Evolutionary conservation across 2,888 invertebrate species (phyloP), one percentile per base, ranked within the genome.

Genomic region (Spisula subtruncata): DNA sequence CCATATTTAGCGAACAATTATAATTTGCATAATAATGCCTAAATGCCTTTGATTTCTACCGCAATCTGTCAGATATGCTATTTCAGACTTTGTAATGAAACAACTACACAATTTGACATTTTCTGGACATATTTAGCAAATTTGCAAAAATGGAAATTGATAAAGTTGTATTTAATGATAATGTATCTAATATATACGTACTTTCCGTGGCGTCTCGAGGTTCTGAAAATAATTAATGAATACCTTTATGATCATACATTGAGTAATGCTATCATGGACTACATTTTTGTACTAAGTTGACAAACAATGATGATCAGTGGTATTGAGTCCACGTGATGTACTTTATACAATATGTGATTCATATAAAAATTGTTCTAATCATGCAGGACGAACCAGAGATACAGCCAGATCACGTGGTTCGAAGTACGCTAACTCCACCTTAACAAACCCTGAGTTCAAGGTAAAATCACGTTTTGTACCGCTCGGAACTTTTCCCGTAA

Each of bases 91-190:
- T 1, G 75, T 75, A 75, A 35, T 35, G 35, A 32, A 75, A 35
- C 35, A 75, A 75, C 35, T 75, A 1, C 18, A 32, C 5, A 16
- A 18, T 35, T 35, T 75, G 29, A 75, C 75, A 75, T 75, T 75
- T 75, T 75, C 16, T 35, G 25, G 25, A 14, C 35, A 75, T 75
- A 35, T 35, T 75, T 66, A n/a, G 60, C 60, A 66, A 66, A 4
- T 66, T 66, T 20, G 60, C 60, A n/a, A 66, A 66, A 25, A 66
- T 66, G 60, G 60, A 66, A 66, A 66, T 66, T 66, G n/a, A 66
- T 20, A 56, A 56, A n/a, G 56, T 5, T 18, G 56, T 18, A n/a
- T n/a, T n/a, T n/a, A n/a, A n/a, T n/a, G n/a, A 4, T 56, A 20
- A 20, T n/a, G n/a, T n/a, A n/a, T n/a, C n/a, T n/a, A n/a, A n/a